Percentiles rank a stretch among this genome's conserved stretches.
phyloP scores from a whole-genome alignment of 2,888 invertebrate genomes.

The Callimorpha dominula region DNA sequence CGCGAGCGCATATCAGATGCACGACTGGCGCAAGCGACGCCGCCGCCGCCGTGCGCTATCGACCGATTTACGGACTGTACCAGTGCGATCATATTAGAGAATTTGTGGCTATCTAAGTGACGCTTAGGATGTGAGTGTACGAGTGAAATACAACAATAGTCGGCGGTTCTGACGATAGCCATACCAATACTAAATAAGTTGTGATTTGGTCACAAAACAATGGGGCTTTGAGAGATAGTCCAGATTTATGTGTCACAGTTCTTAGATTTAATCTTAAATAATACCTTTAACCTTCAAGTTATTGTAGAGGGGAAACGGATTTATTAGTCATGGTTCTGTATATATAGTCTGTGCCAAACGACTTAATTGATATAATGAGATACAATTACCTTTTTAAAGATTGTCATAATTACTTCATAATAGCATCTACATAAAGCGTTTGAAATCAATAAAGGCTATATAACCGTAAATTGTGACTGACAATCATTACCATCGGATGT shows the following conservation, averaged over 20 bases:
- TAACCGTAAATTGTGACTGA: too few species aligned
- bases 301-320: not conserved
- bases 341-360: not conserved
- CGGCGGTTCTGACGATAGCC: slow-evolving; percentile 39
- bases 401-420: too few species aligned
- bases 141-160: slow-evolving; percentile 39
- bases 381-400: too few species aligned
- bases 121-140: slow-evolving; percentile 51
- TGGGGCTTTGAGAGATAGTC: not conserved
- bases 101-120: slow-evolving; percentile 52
- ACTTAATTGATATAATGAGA: too few species aligned
- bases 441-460: too few species aligned
- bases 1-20: slow-evolving; percentile 75
- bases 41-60: slow-evolving; percentile 54
- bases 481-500: too few species aligned
- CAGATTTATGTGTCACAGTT: slow-evolving; percentile 5
- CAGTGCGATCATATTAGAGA: slow-evolving; percentile 56
- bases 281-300: not conserved
- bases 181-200: slow-evolving; percentile 33
- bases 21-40: slow-evolving; percentile 66
- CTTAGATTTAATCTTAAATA: not conserved
- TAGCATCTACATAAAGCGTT: too few species aligned
- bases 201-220: slow-evolving; percentile 30
- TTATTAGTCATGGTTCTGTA: not conserved
- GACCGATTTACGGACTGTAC: slow-evolving; percentile 56